Conservation (phyloP, 1,140 invertebrate genomes). For the Brachionus rotundiformis region DNA sequence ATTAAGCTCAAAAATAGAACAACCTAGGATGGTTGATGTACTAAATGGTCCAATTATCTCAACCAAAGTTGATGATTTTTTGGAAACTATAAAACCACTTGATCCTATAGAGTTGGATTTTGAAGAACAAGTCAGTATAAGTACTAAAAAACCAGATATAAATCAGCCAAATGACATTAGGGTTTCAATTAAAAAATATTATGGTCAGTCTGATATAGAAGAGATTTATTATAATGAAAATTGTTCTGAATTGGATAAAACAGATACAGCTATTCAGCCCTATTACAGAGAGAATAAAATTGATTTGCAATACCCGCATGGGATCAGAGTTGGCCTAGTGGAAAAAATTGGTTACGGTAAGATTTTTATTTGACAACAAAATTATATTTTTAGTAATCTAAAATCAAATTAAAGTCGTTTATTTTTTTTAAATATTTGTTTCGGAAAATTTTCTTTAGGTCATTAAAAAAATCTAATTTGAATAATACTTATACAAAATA, state of each 20-base stretch:
- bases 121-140: conserved; percentile 23
- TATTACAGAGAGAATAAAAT: background rate
- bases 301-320: background rate
- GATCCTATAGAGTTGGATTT: conserved; percentile 11
- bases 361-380: background rate
- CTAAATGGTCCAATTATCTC: background rate
- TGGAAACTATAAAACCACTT: background rate
- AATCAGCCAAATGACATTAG: background rate
- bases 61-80: background rate
- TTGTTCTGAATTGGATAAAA: background rate
- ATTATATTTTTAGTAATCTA: background rate
- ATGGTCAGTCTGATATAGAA: background rate
- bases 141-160: background rate
- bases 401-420: background rate
- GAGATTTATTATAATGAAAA: background rate
- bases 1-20: background rate
- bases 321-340: background rate
- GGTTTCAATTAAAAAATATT: conserved; percentile 6
- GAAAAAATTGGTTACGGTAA: conserved; percentile 25
- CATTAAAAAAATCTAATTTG: background rate
- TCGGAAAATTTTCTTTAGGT: background rate
- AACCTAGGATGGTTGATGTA: background rate
- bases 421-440: background rate
- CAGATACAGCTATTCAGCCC: background rate
- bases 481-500: background rate